phyloP scores from a whole-genome alignment of 2,888 invertebrate genomes.

The Keiferia lycopersicella region DNA sequence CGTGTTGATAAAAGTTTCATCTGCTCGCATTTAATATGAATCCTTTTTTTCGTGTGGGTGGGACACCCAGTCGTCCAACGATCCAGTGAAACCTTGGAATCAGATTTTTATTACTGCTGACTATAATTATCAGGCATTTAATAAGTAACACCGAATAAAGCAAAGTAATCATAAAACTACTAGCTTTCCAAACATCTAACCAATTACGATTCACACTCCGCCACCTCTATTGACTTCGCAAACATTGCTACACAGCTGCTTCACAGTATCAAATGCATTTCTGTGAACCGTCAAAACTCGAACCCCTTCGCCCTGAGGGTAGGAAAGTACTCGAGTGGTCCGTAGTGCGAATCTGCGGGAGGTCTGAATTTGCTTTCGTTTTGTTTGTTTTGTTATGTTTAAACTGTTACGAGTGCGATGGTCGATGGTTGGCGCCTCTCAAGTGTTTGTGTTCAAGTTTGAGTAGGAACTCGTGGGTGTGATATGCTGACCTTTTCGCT shows the following conservation, averaged over 20 bases:
- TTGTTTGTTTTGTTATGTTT: constrained; percentile 69
- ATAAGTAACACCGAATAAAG: too few species aligned
- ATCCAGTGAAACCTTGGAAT: too few species aligned
- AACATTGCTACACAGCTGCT: constrained; percentile 43
- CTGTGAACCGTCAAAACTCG: constrained; percentile 40
- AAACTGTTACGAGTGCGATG: constrained; percentile 36
- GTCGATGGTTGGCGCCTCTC: constrained; percentile 29
- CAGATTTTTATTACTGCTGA: too few species aligned
- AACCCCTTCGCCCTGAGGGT: constrained; percentile 34
- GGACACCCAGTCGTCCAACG: too few species aligned
- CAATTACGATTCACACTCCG: constrained; percentile 1
- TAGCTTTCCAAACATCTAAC: not conserved
- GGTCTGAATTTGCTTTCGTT: constrained; percentile 46
- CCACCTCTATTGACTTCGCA: constrained; percentile 32
- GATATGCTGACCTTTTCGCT: not conserved
- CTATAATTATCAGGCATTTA: too few species aligned
- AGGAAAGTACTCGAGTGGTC: constrained; percentile 4
- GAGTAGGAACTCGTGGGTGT: constrained; percentile 12
- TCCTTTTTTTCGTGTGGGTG: too few species aligned
- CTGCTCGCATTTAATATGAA: too few species aligned
- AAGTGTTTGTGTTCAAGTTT: constrained; percentile 31
- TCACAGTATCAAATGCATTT: constrained; percentile 45
- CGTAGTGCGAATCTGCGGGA: constrained; percentile 66
- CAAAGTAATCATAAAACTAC: not conserved
- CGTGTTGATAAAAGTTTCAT: too few species aligned